These are phyloP conservation scores for Bagarius yarrelli DNA, from an alignment of 2,113 vertebrate species.

Conservation along the genomic window DNA sequence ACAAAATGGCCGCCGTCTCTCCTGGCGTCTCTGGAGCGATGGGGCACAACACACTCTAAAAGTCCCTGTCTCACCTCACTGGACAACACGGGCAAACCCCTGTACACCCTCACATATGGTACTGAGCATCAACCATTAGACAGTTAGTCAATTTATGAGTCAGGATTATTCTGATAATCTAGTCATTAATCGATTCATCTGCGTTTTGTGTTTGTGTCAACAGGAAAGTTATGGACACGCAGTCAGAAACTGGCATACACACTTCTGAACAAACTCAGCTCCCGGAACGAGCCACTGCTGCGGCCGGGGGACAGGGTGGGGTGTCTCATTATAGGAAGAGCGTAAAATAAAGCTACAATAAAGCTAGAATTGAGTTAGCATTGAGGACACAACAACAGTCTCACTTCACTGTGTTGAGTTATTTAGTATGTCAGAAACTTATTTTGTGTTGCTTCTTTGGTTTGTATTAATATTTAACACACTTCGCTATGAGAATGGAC, in stretches of 20 bases:
- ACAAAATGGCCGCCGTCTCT: conserved; percentile 81
- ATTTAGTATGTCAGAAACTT: too few species aligned
- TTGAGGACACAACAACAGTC: too few species aligned
- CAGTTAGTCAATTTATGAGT: background rate
- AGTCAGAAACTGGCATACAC: conserved; percentile 94
- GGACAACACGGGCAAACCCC: conserved; percentile 85
- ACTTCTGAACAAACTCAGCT: conserved; percentile 88
- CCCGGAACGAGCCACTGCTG: conserved; percentile 86
- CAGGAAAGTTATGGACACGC: conserved; percentile 94
- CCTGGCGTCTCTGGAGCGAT: conserved; percentile 82
- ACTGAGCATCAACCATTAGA: conserved; percentile 24
- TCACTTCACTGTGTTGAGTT: too few species aligned
- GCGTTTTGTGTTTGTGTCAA: conserved; percentile 15
- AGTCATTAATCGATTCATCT: background rate
- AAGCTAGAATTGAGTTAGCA: background rate
- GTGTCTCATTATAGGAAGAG: background rate
- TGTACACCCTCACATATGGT: conserved; percentile 93
- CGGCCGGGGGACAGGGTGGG: conserved; percentile 89
- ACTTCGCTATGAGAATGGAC: background rate
- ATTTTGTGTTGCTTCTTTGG: background rate
- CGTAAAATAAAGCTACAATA: background rate
- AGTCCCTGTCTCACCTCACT: conserved; percentile 86
- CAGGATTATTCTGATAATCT: background rate
- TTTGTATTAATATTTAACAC: background rate
- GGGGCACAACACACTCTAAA: conserved; percentile 87